Conservation (phyloP, 2,888 invertebrate genomes). For the Pseudoips prasinana region DNA sequence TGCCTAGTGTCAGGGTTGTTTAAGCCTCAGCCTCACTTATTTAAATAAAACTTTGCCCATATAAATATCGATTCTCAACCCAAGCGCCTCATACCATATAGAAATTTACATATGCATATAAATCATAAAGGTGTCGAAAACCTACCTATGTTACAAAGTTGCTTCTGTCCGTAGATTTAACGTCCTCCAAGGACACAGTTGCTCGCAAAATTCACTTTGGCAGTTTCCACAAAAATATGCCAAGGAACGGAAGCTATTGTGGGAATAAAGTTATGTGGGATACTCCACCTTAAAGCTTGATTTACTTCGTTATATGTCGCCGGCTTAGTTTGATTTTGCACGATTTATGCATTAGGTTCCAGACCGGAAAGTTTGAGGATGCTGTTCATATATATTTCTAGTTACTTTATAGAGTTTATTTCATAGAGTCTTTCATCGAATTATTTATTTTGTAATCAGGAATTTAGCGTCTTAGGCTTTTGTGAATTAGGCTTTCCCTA, state of each 20-base stretch:
- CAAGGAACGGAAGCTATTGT: conserved; percentile 27
- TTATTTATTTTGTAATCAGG: too few species aligned
- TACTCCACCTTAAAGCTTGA: conserved; percentile 27
- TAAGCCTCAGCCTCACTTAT: too few species aligned
- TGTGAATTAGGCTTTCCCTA: too few species aligned
- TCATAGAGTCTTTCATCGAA: too few species aligned
- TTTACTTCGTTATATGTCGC: too few species aligned
- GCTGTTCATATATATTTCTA: too few species aligned
- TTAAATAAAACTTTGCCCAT: too few species aligned
- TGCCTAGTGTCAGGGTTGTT: too few species aligned
- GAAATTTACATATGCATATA: conserved; percentile 7
- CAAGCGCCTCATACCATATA: too few species aligned
- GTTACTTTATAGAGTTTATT: too few species aligned
- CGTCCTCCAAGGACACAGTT: conserved; percentile 26
- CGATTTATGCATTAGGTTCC: conserved; percentile 19
- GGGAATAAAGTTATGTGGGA: conserved; percentile 22
- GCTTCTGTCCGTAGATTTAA: conserved; percentile 21
- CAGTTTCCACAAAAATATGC: conserved; percentile 26
- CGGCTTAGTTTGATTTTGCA: conserved; percentile 6
- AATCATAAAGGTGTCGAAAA: conserved; percentile 13
- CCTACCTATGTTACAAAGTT: conserved; percentile 5
- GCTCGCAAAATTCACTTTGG: conserved; percentile 26
- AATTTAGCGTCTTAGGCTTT: too few species aligned
- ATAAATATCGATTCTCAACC: background rate
- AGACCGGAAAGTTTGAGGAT: too few species aligned